Evolutionary conservation across 2,888 invertebrate genomes (phyloP).

Genomic region (Cepaea hortensis): DNA sequence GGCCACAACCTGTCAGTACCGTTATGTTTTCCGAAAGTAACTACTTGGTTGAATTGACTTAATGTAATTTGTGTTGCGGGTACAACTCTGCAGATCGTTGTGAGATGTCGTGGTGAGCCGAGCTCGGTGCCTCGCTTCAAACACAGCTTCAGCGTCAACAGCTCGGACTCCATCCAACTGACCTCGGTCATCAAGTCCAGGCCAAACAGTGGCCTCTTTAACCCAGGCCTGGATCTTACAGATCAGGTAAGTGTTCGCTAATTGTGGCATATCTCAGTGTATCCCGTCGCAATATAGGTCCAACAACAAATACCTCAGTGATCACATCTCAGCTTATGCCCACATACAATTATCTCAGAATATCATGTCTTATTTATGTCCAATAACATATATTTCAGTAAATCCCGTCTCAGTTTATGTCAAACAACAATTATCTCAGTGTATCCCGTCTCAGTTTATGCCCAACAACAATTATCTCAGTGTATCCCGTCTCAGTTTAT

Average conservation of each 20-base stretch:
- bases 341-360: not conserved
- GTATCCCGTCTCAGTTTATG: too few relatives aligned
- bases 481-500: not conserved
- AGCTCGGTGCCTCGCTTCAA: conserved; percentile 9
- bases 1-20: too few relatives aligned
- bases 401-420: too few relatives aligned
- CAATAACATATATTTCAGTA: too few relatives aligned
- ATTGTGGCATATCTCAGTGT: too few relatives aligned
- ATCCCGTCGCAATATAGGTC: not conserved
- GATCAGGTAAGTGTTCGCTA: conserved; percentile 35
- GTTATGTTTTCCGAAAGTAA: too few relatives aligned
- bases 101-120: conserved; percentile 55
- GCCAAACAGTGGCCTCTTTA: conserved; percentile 68
- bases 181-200: conserved; percentile 65
- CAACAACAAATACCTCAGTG: not conserved
- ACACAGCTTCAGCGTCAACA: conserved; percentile 57
- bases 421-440: too few relatives aligned
- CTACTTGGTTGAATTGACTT: too few relatives aligned
- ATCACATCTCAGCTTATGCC: not conserved
- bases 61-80: not conserved
- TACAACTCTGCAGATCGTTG: conserved; percentile 56
- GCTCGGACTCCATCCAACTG: conserved; percentile 67
- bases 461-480: not conserved
- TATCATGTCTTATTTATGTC: too few relatives aligned
- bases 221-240: conserved; percentile 60